Conservation (phyloP, 2,888 invertebrate species). For the Gisinianus flammeolus region DNA sequence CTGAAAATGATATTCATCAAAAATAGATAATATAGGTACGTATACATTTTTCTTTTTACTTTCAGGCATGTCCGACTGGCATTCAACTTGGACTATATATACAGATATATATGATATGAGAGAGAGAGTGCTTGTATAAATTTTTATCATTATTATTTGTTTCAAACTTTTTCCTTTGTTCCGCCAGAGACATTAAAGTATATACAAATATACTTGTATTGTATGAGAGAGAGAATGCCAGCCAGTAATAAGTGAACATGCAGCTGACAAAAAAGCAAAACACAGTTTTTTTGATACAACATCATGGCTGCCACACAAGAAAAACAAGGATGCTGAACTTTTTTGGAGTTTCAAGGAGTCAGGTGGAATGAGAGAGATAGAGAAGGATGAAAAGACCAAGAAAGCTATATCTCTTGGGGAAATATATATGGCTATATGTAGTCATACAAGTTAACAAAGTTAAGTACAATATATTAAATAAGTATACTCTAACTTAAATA, state of each 20-base stretch:
- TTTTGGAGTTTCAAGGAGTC: slow-evolving; percentile 8
- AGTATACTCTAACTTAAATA: background rate
- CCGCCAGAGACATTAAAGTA: background rate
- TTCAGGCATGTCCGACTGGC: slow-evolving; percentile 43
- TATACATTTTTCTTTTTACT: slow-evolving; percentile 22
- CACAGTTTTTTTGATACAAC: slow-evolving; percentile 38
- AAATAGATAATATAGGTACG: slow-evolving; percentile 32
- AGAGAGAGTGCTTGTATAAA: background rate
- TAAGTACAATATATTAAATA: background rate
- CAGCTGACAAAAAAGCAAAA: slow-evolving; percentile 49
- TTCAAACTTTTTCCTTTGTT: too few species aligned
- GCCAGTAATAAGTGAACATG: slow-evolving; percentile 43
- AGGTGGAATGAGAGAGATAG: slow-evolving; percentile 35
- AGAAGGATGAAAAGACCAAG: slow-evolving; percentile 41
- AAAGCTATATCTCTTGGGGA: slow-evolving; percentile 19
- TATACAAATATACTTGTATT: too few species aligned
- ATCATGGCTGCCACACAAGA: slow-evolving; percentile 48
- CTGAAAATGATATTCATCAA: slow-evolving; percentile 2
- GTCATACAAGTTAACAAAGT: too few species aligned
- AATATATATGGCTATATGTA: too few species aligned
- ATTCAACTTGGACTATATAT: too few species aligned
- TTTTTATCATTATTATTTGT: too few species aligned
- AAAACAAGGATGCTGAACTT: slow-evolving; percentile 35
- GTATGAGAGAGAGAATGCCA: slow-evolving; percentile 43
- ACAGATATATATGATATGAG: too few species aligned